Evolutionary conservation across 2,113 vertebrate species (phyloP), one percentile per base, ranked within the genome.

Genomic region (Scartelaos histophorus): DNA sequence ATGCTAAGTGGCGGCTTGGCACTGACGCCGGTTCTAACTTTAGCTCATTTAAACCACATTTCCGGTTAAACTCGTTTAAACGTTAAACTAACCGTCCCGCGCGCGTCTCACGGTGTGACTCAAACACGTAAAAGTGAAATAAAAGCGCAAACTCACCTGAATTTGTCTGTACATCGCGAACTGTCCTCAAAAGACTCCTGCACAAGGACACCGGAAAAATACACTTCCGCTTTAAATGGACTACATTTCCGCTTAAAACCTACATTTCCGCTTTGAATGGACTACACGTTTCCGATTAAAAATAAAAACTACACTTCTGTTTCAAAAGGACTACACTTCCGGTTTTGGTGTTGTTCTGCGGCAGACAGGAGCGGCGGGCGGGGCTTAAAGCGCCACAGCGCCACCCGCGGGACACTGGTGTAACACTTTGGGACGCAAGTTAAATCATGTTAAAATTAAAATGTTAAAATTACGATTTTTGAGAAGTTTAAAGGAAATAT

Each of bases 151-250:
- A 85, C 88, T 88, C 53, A 88, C 90, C 49, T 78, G 72, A 25
- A 89, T 5, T n/a, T 84, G 60, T 68, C 84, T 85, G 61, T 57
- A 86, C 90, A 91, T 82, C 1, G 13, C 12, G 0, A 15, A 46
- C 10, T 5, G 53, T 61, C 16, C 5, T 4, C 21, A 35, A 25
- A 19, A 22, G 19, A 1, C 7, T 35, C 12, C 16, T 11, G 10
- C 76, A 71, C 90, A 91, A 90, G 90, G 90, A 74, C 90, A 88
- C 80, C 46, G 61, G 53, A 82, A 45, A 13, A 19, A 15, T 78
- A 10, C 0, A 43, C 75, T 85, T 88, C 88, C 79, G 79, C 3
- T 43, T 64, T 1, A 43, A 43, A 43, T 7, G 3, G 9, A 38
- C 35, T 38, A 38, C 35, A 38, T 9, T 38, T 38, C 35, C 35